Base-by-base conservation (phyloP, 2,797 vertebrate genomes). In the Spheniscus humboldti region DNA sequence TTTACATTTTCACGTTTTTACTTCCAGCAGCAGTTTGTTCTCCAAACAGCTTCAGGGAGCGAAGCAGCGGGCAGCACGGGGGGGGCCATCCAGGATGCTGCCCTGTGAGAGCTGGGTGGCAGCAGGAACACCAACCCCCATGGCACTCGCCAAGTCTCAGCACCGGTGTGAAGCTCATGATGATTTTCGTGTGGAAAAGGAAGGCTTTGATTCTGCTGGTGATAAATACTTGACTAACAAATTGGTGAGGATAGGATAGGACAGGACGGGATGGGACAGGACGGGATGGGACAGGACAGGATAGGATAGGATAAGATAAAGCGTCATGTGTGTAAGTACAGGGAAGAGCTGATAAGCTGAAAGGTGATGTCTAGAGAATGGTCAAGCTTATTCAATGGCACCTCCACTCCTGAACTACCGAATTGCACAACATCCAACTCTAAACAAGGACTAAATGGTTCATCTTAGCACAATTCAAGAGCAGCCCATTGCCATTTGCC, bases 141-240 rank as follows among this genome's bases (percentile, higher is more conserved):
- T 0, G 2, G 43, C 28, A 17, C 19, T 10, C 0, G 0, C 31
- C 0, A 1, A 24, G 18, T 13, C 35, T 30, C 47, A 35, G 57
- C 16, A 14, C 27, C 17, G 1, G 18, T 5, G 10, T 33, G 63
- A 20, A 20, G 45, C 50, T 69, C 47, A 2, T 14, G 41, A 56
- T 18, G 11, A 35, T 8, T n/a, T 33, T 30, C 39, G 12, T n/a
- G 19, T 41, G n/a, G 52, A 52, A 78, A 71, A 50, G 1, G 2
- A n/a, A 39, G 43, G 13, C 25, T 71, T 52, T 75, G 62, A 18
- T 24, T 52, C 50, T 80, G 63, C 31, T 64, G 43, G 43, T 25
- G 56, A 23, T 37, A n/a, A 83, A 53, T 18, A 30, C 13, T 10
- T 55, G 27, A 10, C 23, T 39, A 18, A 25, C 8, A 62, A 67